Evolutionary conservation across 2,888 invertebrate species (phyloP).

Genomic region (Mesorhabditis spiculigera): DNA sequence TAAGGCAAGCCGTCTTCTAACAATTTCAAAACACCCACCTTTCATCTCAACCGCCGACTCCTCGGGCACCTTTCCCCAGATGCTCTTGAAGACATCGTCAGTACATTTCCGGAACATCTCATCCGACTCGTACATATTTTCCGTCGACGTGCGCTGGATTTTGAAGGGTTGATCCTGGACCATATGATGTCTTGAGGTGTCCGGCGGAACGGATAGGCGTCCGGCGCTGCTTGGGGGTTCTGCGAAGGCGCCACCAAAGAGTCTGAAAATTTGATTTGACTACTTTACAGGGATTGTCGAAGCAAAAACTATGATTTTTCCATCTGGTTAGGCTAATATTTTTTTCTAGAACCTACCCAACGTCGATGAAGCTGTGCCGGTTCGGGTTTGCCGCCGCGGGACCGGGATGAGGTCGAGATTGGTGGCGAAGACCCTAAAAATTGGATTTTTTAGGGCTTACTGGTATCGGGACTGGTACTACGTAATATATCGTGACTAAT

Average conservation of each 20-base stretch:
- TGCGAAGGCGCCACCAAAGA: not conserved
- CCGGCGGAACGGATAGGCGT: slow-evolving; percentile 3
- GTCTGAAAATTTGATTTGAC: not conserved
- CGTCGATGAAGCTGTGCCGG: not conserved
- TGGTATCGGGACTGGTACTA: no score
- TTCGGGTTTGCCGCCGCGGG: not conserved
- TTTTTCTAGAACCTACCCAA: not conserved
- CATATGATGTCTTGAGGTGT: not conserved
- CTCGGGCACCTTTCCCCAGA: not conserved
- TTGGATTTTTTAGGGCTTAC: no score
- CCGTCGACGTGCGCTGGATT: not conserved
- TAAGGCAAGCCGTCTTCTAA: no score
- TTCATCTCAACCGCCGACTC: not conserved
- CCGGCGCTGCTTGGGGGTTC: not conserved
- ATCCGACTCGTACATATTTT: slow-evolving; percentile 4
- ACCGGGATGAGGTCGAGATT: not conserved
- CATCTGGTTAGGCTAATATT: not conserved
- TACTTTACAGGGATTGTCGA: no score
- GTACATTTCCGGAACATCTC: slow-evolving; percentile 4
- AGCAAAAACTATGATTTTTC: not conserved
- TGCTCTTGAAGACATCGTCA: not conserved
- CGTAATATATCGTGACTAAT: no score
- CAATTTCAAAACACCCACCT: not conserved
- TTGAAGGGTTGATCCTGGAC: not conserved
- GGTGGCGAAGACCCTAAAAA: not conserved